Evolutionary conservation across 2,113 vertebrate genomes (phyloP), one percentile per base, ranked within the genome.

Genomic region (Lethenteron camtschaticum): DNA sequence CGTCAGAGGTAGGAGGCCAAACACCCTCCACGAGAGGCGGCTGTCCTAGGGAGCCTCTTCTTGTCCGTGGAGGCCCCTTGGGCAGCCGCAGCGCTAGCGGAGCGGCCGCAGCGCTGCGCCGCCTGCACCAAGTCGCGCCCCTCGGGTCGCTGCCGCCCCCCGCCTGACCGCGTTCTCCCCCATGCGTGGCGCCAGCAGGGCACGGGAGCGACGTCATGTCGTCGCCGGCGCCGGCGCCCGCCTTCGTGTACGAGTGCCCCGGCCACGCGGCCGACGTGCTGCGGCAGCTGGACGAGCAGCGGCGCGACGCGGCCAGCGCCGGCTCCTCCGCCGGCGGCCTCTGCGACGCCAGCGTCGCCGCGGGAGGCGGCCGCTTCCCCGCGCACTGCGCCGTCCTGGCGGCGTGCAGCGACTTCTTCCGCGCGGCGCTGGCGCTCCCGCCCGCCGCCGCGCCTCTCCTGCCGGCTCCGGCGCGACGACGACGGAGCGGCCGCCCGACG

Each of bases 341-440:
- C 1, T 66, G 63, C 63, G 63, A 66, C 63, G 63, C 24, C n/a
- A 24, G n/a, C n/a, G 10, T 66, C 63, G n/a, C n/a, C 24, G 63
- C 63, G n/a, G 63, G 63, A 11, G 63, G 63, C n/a, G n/a, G 24
- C 9, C n/a, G 24, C 63, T 66, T 66, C 10, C 63, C 63, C 10
- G 63, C 63, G n/a, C 63, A 66, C 63, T 24, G 63, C 10, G 63
- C 63, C 10, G 63, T 66, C 9, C 63, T 66, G 8, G 63, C 63
- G n/a, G 63, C 63, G n/a, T n/a, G n/a, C 24, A 16, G 63, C 63
- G 63, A 66, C 24, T 66, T 66, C 63, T 66, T 66, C 63, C 10
- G 24, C 63, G 24, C 24, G 63, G 63, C 63, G 10, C 63, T 66
- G 2, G 63, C 63, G n/a, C n/a, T 24, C 63, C 63, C n/a, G 10